These are phyloP conservation scores for Patagioenas fasciata DNA, from an alignment of 2,113 vertebrate species.

Conservation along the genomic window DNA sequence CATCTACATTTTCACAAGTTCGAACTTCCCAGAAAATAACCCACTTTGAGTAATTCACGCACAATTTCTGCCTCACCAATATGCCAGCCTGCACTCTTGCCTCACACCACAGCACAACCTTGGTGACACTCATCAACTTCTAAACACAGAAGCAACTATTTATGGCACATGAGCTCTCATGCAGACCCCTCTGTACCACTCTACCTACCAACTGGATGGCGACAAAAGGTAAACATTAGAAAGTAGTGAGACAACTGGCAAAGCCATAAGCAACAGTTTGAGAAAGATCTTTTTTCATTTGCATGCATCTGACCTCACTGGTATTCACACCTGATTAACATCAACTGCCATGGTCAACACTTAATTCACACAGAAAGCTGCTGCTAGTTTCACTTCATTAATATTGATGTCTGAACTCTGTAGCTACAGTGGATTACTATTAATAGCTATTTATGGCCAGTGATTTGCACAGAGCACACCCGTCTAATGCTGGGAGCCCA, in stretches of 20 bases:
- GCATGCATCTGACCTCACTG: not conserved
- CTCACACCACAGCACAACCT: not conserved
- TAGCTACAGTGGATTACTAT: not conserved
- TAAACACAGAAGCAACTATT: not conserved
- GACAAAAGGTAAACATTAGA: not conserved
- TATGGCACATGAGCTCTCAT: not conserved
- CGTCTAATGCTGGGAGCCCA: not conserved
- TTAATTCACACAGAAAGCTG: conserved; percentile 1
- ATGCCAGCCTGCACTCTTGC: not conserved
- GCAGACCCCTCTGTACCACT: not conserved
- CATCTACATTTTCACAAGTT: not conserved
- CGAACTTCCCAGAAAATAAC: not conserved
- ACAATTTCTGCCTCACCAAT: not conserved
- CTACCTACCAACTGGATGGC: not conserved
- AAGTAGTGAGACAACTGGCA: not conserved
- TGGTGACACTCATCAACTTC: not conserved
- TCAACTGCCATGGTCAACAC: not conserved
- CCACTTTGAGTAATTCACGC: not conserved
- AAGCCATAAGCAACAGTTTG: not conserved
- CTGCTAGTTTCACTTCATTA: conserved; percentile 51
- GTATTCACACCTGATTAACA: conserved; percentile 29
- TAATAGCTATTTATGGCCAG: conserved; percentile 29
- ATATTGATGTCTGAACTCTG: conserved; percentile 13
- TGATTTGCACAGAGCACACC: not conserved
- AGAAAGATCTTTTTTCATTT: conserved; percentile 7